Conservation (phyloP, 2,888 invertebrate species). For the Geophilus truncorum region DNA sequence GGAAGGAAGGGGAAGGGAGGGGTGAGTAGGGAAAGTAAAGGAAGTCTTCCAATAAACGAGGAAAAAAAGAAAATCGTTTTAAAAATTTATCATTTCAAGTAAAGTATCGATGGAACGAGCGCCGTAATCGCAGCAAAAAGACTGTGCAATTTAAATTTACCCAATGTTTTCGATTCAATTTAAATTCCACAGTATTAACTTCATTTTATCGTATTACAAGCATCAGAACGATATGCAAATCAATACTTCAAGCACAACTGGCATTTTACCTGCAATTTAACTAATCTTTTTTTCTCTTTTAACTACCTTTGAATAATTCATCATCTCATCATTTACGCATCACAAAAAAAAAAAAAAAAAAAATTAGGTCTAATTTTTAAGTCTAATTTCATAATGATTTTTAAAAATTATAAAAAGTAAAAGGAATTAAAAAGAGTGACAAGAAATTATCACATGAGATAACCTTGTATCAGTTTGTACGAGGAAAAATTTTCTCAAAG, state of each 20-base stretch:
- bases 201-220: neutral
- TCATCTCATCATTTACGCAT: too few relatives aligned
- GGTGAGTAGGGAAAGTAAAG: too few relatives aligned
- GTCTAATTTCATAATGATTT: neutral
- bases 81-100: neutral
- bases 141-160: neutral
- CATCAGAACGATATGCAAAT: neutral
- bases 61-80: neutral
- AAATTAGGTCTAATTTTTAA: neutral
- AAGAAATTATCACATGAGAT: neutral
- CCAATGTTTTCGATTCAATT: neutral
- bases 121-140: neutral
- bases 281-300: neutral
- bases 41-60: neutral
- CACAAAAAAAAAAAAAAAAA: too few relatives aligned
- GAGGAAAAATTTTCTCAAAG: neutral
- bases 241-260: neutral
- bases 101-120: neutral
- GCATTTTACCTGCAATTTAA: neutral
- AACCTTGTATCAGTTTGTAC: conserved; percentile 10
- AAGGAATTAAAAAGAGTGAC: neutral
- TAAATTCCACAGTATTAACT: neutral
- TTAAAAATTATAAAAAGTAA: neutral
- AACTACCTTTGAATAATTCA: neutral
- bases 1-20: too few relatives aligned